Conservation (phyloP, 2,113 vertebrate genomes). For the Mesocricetus auratus region DNA sequence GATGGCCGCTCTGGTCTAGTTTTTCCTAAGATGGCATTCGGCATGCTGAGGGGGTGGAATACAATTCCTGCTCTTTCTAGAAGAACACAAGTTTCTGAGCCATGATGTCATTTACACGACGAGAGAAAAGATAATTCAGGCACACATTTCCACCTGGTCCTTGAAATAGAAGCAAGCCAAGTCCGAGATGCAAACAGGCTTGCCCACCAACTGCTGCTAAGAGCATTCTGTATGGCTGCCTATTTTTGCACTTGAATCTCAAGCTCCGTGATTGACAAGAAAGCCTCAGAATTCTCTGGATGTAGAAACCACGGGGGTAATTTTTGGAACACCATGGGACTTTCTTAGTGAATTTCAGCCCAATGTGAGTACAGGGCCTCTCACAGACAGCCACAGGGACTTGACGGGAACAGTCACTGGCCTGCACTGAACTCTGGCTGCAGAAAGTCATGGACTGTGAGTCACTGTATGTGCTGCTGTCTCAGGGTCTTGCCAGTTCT, state of each 20-base stretch:
- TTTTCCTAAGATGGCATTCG: slow-evolving; percentile 62
- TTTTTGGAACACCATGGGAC: neutral
- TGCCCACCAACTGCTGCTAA: fast-evolving
- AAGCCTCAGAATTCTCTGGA: neutral
- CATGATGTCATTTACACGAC: neutral
- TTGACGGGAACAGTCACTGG: neutral
- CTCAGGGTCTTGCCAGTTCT: fast-evolving
- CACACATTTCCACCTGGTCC: neutral
- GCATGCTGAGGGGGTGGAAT: neutral
- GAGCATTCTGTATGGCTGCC: fast-evolving
- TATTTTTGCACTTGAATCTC: neutral
- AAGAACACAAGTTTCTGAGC: neutral
- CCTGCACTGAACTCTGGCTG: too few species aligned
- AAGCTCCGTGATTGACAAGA: neutral
- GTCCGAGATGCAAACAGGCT: neutral
- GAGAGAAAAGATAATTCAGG: neutral
- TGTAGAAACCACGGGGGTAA: neutral
- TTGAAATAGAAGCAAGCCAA: neutral
- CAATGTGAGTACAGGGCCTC: too few species aligned
- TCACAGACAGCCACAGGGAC: neutral
- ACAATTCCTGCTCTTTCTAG: neutral
- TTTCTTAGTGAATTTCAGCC: neutral
- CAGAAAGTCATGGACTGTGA: too few species aligned
- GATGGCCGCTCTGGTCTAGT: neutral
- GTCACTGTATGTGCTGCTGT: fast-evolving